Base-by-base conservation (phyloP, 2,888 invertebrate species). In the Alcis repandata region DNA sequence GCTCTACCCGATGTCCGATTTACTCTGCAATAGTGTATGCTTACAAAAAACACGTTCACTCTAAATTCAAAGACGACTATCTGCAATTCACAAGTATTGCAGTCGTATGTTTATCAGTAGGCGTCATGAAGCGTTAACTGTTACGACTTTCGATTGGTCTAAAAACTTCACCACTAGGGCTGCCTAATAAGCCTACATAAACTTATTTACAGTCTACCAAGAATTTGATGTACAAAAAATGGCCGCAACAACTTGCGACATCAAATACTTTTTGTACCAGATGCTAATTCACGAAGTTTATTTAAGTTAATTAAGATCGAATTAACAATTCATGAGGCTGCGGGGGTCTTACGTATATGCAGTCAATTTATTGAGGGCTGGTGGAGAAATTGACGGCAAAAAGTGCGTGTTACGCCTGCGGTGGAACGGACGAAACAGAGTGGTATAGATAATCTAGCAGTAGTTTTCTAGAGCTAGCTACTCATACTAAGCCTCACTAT, bases 321-420 rank as follows among this genome's bases (percentile, higher is more conserved):
- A 84, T 87, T 84, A 82, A 81, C 83, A 85, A 86, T 86, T 86
- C 85, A 87, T 87, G 86, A 86, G 79, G 22, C 86, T 38, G 33
- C 82, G 76, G 86, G 85, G 82, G 74, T 70, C 74, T 67, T 73
- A 72, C 76, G 77, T 78, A 65, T 53, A 56, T 45, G 60, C 62
- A 61, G 17, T 36, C 45, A 41, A 49, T 58, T 59, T 64, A 64
- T 65, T 56, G 64, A 15, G 13, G 2, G 7, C 20, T 11, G 41
- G 41, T 53, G 32, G 56, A 54, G 54, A 51, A 38, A 49, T 56
- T 41, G 1, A 13, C 22, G n/a, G 15, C 56, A 64, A 64, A 52
- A 63, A 63, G 9, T 22, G 33, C 43, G 57, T 32, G 56, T 38
- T 51, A 40, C 52, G 63, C 61, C 61, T 40, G 61, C n/a, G 22